A percentile compares a stretch with the other conserved stretches of the same genome.
phyloP scores from a whole-genome alignment of 2,888 invertebrate genomes.

The Unio pictorum region DNA sequence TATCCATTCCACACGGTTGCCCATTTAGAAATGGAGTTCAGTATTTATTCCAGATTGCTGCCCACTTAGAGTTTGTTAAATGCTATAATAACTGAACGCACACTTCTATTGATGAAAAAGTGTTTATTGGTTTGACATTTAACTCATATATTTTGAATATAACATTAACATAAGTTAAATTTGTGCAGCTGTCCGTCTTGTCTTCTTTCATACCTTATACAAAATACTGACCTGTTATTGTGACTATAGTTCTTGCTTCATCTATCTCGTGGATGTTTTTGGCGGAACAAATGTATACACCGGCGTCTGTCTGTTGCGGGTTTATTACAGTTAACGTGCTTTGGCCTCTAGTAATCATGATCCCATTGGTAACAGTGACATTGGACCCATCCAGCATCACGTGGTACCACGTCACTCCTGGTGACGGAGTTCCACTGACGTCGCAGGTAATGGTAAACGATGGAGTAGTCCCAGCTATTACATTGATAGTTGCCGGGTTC shows the following conservation, averaged over 20 bases:
- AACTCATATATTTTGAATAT: too few relatives aligned
- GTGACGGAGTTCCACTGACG: conserved; percentile 27
- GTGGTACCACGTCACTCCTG: conserved; percentile 26
- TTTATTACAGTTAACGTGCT: conserved; percentile 4
- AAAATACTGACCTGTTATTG: conserved; percentile 13
- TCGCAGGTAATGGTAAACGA: conserved; percentile 17
- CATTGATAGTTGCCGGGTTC: conserved; percentile 12
- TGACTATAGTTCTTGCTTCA: conserved; percentile 18
- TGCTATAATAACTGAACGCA: too few relatives aligned
- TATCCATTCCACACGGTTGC: too few relatives aligned
- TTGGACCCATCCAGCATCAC: conserved; percentile 13
- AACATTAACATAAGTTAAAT: too few relatives aligned
- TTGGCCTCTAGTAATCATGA: conserved; percentile 2
- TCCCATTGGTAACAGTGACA: conserved; percentile 13
- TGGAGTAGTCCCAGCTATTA: conserved; percentile 12
- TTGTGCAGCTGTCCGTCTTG: background rate
- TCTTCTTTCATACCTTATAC: background rate
- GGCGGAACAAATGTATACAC: conserved; percentile 26
- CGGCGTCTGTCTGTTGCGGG: conserved; percentile 17
- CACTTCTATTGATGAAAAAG: too few relatives aligned
- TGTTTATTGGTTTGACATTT: too few relatives aligned
- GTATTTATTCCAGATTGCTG: too few relatives aligned
- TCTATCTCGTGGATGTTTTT: conserved; percentile 26
- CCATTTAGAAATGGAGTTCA: too few relatives aligned
- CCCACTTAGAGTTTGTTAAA: too few relatives aligned